Evolutionary conservation across 1,140 invertebrate genomes (phyloP), one percentile per base, ranked within the genome.

Genomic region (Monomorium pharaonis): DNA sequence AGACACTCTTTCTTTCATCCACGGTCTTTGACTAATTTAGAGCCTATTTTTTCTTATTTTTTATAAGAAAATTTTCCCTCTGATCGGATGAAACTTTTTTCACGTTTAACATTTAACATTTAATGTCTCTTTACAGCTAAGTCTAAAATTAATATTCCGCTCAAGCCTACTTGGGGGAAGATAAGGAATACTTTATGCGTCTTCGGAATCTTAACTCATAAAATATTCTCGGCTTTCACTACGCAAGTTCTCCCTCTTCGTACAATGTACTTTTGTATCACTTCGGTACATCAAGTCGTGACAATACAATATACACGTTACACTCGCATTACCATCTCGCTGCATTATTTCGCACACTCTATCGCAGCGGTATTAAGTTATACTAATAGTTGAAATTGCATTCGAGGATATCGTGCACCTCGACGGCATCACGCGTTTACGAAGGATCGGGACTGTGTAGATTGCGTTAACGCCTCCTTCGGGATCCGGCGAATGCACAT

Each of bases 351-450:
- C 30, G 42, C 24, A 33, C 7, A 83, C 27, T 60, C 51, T 60
- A 44, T 60, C 78, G 78, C 37, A 24, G 4, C 3, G 51, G 49
- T 47, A 37, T 83, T 83, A 83, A 83, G 78, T 83, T 83, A 83
- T 83, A 83, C 78, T 83, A 83, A 83, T 83, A 83, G 78, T 70
- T 83, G 78, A 83, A 74, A 83, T 83, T 83, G 78, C 78, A 83
- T 74, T 60, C 37, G 51, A 83, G 51, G 37, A 54, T 83, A 83
- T 83, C 78, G 77, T n/a, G n/a, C n/a, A n/a, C 33, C 49, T 54
- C 62, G 33, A 18, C 30, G 12, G 62, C 16, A 51, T 16, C n/a
- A 33, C 51, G 16, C 78, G 18, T 74, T 78, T 77, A 30, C 69
- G n/a, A 30, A 6, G 30, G 42, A 51, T 63, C 62, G 54, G 75